Evolutionary conservation across 1,140 invertebrate species (phyloP), one percentile per base, ranked within the genome.

Genomic region (Diorhabda carinulata): DNA sequence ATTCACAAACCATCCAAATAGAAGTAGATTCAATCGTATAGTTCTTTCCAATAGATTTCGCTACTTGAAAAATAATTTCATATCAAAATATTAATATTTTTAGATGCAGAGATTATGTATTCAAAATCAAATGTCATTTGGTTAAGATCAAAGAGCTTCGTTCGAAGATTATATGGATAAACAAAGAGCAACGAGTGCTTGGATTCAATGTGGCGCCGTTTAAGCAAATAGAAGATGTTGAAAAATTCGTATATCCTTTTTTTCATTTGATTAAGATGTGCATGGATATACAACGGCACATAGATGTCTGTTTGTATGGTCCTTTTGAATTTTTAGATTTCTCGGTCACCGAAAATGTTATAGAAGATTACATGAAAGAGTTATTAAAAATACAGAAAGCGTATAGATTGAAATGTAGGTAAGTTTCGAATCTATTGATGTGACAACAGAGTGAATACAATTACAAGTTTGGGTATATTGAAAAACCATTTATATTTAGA

Each of bases 291-390:
- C 87, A 90, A 79, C 87, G 90, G 67, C 90, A 90, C 70, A 89
- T 91, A 77, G 91, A 90, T 76, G 90, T 91, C 60, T 97, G 94
- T 92, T 89, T 96, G 85, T 91, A 96, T 81, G 95, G 94, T n/a
- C 87, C 90, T 3, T 97, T 97, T 82, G 88, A 93, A 78, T 91
- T 92, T 76, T 82, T 97, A 58, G 86, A 93, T 78, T 87, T 89
- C 5, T 82, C 86, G 52, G 82, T 85, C 72, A 89, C 94, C 64
- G 92, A 95, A 80, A 79, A 84, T 59, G 87, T 88, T 70, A 88
- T 91, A 3, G 89, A 91, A 10, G 86, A 90, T 70, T 90, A 87
- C 76, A 87, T 87, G 43, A 91, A 89, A 80, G 92, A 88, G 75
- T 93, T 88, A 82, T 83, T 85, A 40, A 92, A 92, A 80, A 87